Evolutionary conservation across 92 coral and sea anemone genomes (phyloP).

Genomic region (Porites rus): DNA sequence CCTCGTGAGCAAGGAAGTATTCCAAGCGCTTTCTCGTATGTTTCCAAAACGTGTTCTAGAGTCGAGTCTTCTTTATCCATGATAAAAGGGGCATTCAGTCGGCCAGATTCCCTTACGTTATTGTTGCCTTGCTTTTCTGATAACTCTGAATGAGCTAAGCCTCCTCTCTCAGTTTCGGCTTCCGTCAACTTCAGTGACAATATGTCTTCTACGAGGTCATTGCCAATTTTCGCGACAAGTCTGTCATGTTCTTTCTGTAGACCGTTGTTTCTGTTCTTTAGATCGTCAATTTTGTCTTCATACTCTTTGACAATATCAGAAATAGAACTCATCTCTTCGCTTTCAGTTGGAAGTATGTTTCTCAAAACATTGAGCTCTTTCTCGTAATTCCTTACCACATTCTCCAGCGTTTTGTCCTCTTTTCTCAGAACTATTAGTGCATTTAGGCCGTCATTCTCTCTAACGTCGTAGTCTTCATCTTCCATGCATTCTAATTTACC

Average conservation of each 20-base stretch:
- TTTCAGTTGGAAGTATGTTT: not conserved
- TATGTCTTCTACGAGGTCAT: slow-evolving; percentile 18
- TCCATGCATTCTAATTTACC: slow-evolving; percentile 30
- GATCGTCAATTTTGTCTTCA: slow-evolving; percentile 35
- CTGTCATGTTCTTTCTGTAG: slow-evolving; percentile 17
- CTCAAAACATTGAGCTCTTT: slow-evolving; percentile 55
- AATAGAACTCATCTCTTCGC: not conserved
- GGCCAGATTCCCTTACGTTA: not conserved
- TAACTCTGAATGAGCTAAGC: not conserved
- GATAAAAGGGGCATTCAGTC: slow-evolving; percentile 40
- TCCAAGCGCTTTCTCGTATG: slow-evolving; percentile 63
- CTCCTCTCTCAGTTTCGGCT: not conserved
- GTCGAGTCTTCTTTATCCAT: slow-evolving; percentile 57
- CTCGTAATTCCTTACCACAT: slow-evolving; percentile 53
- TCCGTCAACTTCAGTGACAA: not conserved
- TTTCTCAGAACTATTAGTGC: slow-evolving; percentile 27
- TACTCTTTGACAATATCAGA: slow-evolving; percentile 7
- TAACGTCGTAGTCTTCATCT: not conserved
- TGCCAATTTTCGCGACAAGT: slow-evolving; percentile 42
- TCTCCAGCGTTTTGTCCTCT: slow-evolving; percentile 61
- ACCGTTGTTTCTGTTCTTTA: slow-evolving; percentile 29
- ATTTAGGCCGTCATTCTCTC: not conserved
- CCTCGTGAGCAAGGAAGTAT: not conserved
- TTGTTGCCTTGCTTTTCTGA: not conserved
- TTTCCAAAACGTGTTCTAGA: slow-evolving; percentile 60